Conservation (phyloP, 1,140 invertebrate species). For the Sinella curviseta region DNA sequence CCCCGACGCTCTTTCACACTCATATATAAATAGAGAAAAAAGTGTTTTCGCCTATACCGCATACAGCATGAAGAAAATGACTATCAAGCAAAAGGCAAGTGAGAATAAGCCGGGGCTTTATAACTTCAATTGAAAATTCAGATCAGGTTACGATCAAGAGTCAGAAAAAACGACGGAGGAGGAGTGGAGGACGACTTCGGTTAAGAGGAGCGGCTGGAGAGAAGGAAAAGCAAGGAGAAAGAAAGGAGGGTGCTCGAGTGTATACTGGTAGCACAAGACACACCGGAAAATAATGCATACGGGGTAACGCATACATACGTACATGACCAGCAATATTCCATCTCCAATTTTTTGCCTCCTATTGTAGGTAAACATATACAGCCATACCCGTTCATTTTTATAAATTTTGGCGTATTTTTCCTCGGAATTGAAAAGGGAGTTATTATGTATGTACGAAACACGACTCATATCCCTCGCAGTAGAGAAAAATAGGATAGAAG, state of each 20-base stretch:
- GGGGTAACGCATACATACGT: neutral
- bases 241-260: conserved; percentile 16
- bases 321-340: neutral
- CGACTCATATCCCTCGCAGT: too few species aligned
- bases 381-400: too few species aligned
- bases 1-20: neutral
- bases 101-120: conserved; percentile 27
- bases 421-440: too few species aligned
- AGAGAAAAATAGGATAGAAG: too few species aligned
- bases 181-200: conserved; percentile 20
- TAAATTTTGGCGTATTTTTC: too few species aligned
- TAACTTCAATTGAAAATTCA: conserved; percentile 42
- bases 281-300: neutral
- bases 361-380: too few species aligned
- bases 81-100: neutral
- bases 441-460: too few species aligned
- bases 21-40: neutral
- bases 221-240: conserved; percentile 1
- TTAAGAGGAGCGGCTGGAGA: conserved; percentile 20
- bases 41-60: too few species aligned
- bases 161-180: conserved; percentile 24
- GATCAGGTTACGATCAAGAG: conserved; percentile 38
- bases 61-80: neutral
- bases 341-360: neutral
- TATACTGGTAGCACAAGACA: conserved; percentile 7